Percentiles rank a stretch among this genome's conserved stretches.
These are phyloP conservation scores for Vombatus ursinus DNA, from an alignment of 2,113 vertebrate genomes.

Conservation along the genomic window DNA sequence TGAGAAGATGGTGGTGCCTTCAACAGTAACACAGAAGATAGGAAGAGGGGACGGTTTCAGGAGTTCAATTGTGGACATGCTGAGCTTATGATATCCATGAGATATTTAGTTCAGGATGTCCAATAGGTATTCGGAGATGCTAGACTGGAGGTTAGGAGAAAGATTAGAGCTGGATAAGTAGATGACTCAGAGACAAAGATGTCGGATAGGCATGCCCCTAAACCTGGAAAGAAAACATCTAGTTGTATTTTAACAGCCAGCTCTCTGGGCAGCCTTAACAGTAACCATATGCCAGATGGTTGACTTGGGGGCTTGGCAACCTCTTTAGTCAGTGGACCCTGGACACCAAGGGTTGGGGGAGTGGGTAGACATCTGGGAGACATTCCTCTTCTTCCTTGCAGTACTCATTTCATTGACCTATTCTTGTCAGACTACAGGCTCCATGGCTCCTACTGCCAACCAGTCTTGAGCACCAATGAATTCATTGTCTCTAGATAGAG, in stretches of 20 bases:
- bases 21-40: not conserved
- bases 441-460: not conserved
- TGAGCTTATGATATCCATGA: too few species aligned
- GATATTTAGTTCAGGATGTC: not conserved
- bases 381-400: not conserved
- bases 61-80: too few species aligned
- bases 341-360: not conserved
- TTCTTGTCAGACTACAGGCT: not conserved
- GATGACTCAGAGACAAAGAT: not conserved
- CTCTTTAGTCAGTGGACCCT: not conserved
- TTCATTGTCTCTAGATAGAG: not conserved
- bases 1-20: not conserved
- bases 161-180: not conserved
- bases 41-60: not conserved
- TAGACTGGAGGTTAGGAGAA: not conserved
- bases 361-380: not conserved
- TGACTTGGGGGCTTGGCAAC: not conserved
- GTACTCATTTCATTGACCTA: not conserved
- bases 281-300: not conserved
- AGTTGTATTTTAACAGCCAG: not conserved
- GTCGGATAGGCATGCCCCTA: not conserved
- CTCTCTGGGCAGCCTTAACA: not conserved
- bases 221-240: not conserved
- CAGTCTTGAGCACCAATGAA: not conserved
- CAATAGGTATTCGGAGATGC: not conserved